A percentile compares a stretch with the other conserved stretches of the same genome.
These are phyloP conservation scores for Trachelus stipa DNA, from an alignment of 2,888 invertebrate species.

Conservation along the genomic window DNA sequence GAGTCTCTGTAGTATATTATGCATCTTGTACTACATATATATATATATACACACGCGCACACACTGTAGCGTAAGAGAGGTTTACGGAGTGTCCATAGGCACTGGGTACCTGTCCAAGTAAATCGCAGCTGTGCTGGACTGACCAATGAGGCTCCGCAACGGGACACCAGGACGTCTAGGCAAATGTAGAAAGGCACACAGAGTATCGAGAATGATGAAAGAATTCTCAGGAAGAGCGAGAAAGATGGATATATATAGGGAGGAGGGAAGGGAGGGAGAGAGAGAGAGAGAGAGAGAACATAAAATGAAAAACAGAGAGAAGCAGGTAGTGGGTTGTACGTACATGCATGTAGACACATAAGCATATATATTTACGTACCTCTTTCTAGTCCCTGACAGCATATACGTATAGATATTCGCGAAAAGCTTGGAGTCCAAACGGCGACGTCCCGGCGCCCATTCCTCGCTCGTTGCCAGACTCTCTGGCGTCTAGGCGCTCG, in stretches of 20 bases:
- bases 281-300: conserved; percentile 13
- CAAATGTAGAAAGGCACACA: neutral
- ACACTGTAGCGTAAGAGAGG: conserved; percentile 18
- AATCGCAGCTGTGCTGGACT: conserved; percentile 14
- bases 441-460: conserved; percentile 5
- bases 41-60: neutral
- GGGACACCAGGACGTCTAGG: neutral
- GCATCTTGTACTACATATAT: neutral
- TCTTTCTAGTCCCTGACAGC: neutral
- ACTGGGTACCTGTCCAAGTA: conserved; percentile 5
- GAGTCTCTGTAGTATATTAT: conserved; percentile 65
- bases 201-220: conserved; percentile 10
- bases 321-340: neutral
- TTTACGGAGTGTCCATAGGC: conserved; percentile 18
- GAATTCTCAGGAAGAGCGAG: conserved; percentile 8
- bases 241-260: conserved; percentile 1
- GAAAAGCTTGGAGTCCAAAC: neutral
- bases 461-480: conserved; percentile 60
- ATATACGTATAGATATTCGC: neutral
- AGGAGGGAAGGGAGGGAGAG: neutral
- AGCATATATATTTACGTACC: neutral
- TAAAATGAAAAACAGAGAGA: neutral
- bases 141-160: conserved; percentile 13
- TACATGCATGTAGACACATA: neutral
- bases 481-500: conserved; percentile 56